Conservation (phyloP, 1,140 invertebrate species). For the Zelostemma sp. region DNA sequence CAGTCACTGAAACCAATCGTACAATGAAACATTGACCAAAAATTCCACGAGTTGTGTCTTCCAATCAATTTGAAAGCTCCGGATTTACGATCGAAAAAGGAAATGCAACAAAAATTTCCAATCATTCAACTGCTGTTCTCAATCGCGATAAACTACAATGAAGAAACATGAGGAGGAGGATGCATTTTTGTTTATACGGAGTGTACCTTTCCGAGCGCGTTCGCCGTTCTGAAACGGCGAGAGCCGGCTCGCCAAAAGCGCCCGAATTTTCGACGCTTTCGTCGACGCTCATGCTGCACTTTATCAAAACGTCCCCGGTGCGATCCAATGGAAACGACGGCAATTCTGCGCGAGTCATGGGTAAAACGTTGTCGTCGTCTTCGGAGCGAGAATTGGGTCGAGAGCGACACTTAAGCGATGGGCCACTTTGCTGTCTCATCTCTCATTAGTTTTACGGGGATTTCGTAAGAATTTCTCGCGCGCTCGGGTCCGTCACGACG, state of each 20-base stretch:
- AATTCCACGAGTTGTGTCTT: too few species aligned
- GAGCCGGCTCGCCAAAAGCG: constrained; percentile 10
- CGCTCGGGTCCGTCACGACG: too few species aligned
- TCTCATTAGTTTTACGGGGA: constrained; percentile 41
- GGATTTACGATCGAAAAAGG: too few species aligned
- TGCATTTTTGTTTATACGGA: too few species aligned
- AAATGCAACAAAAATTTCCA: too few species aligned
- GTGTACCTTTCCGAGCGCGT: constrained; percentile 65
- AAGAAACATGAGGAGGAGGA: too few species aligned
- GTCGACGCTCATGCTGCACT: constrained; percentile 44
- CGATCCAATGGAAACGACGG: constrained; percentile 44
- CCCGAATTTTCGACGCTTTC: constrained; percentile 35
- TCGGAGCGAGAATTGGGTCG: constrained; percentile 54
- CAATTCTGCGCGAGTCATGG: constrained; percentile 46
- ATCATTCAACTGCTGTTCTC: too few species aligned
- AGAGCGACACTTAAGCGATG: constrained; percentile 47
- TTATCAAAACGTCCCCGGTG: constrained; percentile 43
- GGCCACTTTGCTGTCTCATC: constrained; percentile 57
- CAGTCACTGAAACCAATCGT: constrained; percentile 65
- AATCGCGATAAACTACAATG: too few species aligned
- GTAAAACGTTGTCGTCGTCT: constrained; percentile 49
- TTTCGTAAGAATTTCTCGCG: constrained; percentile 14
- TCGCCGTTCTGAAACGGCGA: constrained; percentile 49
- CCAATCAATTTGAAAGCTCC: too few species aligned
- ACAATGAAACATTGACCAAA: constrained; percentile 59